Base-by-base conservation (phyloP, 2,888 invertebrate genomes). In the Allophyes oxyacanthae region DNA sequence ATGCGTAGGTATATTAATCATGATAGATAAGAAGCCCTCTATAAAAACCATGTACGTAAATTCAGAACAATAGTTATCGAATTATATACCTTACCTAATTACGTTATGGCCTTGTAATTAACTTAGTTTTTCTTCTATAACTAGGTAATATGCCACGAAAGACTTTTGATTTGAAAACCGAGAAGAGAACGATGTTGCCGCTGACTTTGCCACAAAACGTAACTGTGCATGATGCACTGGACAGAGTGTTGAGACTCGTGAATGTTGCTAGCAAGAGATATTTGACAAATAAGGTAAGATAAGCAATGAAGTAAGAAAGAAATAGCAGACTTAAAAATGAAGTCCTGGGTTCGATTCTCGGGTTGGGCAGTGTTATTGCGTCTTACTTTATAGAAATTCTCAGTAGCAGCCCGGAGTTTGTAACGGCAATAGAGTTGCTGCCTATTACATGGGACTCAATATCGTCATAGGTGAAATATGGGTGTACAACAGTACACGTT, bases 261-360 rank as follows among this genome's bases (percentile, higher is more conserved):
- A 96, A 98, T 1, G 99, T 99, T 5, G 98, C 97, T 42, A 99
- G 99, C 87, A 99, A 99, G 88, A 95, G 99, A 74, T 99, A 98
- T 85, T 95, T 99, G 37, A 99, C 99, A 0, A 99, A 97, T 83
- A 99, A 99, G 95, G 99, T 94, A 77, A 64, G 65, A 64, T 11
- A 6, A n/a, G n/a, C n/a, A n/a, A n/a, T n/a, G n/a, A n/a, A n/a
- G n/a, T n/a, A n/a, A n/a, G n/a, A n/a, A n/a, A n/a, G n/a, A n/a
- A n/a, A n/a, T n/a, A n/a, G n/a, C n/a, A n/a, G n/a, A n/a, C n/a
- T n/a, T n/a, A n/a, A n/a, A n/a, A n/a, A n/a, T n/a, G n/a, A n/a
- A n/a, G n/a, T n/a, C n/a, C n/a, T n/a, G n/a, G n/a, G n/a, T n/a
- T n/a, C n/a, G n/a, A n/a, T n/a, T n/a, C n/a, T n/a, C n/a, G n/a